Evolutionary conservation across 2,888 invertebrate genomes (phyloP).

Genomic region (Neoaliturus tenellus): DNA sequence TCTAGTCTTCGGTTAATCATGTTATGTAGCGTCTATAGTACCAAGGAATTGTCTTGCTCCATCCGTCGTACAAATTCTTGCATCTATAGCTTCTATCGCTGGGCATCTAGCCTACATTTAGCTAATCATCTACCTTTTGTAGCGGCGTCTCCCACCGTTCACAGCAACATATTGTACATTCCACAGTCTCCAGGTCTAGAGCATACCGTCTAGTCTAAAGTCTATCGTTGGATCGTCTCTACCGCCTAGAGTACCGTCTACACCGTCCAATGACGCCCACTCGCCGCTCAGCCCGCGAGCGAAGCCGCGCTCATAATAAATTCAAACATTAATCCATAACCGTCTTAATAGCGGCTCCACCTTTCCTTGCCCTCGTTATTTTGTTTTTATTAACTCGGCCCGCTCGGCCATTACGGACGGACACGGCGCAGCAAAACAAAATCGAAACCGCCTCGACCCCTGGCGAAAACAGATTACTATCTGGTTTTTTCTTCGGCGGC

Average conservation of each 20-base stretch:
- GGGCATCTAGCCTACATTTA: too few relatives aligned
- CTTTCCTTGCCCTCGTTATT: conserved; percentile 53
- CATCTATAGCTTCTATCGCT: not conserved
- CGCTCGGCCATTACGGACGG: conserved; percentile 40
- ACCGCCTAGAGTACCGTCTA: too few relatives aligned
- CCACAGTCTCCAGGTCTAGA: not conserved
- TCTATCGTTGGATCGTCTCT: too few relatives aligned
- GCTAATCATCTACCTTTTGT: too few relatives aligned
- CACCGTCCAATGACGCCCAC: not conserved
- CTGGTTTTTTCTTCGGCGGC: conserved; percentile 12
- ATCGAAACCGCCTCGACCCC: conserved; percentile 22
- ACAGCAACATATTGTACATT: too few relatives aligned
- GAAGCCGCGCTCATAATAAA: conserved; percentile 46
- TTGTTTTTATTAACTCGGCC: conserved; percentile 51
- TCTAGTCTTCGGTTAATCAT: too few relatives aligned
- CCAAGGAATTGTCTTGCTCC: too few relatives aligned
- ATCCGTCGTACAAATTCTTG: too few relatives aligned
- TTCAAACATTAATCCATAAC: conserved; percentile 55
- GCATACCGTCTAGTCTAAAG: too few relatives aligned
- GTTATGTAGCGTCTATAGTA: too few relatives aligned
- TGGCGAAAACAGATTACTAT: conserved; percentile 55
- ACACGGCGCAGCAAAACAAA: conserved; percentile 25
- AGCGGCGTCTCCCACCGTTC: too few relatives aligned
- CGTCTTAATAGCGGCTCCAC: conserved; percentile 52
- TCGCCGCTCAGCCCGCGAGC: not conserved